Conservation (phyloP, 2,797 vertebrate genomes). For the Rhinella marina region DNA sequence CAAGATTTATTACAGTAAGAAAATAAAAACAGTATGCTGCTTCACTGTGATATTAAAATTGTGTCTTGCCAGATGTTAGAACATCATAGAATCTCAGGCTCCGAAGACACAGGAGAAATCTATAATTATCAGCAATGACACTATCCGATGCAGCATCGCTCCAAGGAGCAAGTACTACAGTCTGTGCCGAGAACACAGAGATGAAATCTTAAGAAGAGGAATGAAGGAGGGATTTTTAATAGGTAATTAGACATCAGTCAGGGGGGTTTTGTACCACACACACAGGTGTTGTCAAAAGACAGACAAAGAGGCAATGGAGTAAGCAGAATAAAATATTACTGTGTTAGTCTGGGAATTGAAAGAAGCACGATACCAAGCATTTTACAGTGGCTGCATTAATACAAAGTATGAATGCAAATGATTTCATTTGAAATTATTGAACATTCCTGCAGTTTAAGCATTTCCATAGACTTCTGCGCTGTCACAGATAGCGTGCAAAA, state of each 20-base stretch:
- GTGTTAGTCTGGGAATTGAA: slow-evolving; percentile 36
- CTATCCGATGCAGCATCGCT: slow-evolving; percentile 36
- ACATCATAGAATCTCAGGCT: slow-evolving; percentile 36
- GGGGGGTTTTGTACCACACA: slow-evolving; percentile 23
- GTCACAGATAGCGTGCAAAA: not conserved
- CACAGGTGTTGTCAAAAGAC: slow-evolving; percentile 36
- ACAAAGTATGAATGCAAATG: slow-evolving; percentile 31
- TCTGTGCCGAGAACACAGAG: slow-evolving; percentile 3
- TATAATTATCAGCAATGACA: slow-evolving; percentile 56
- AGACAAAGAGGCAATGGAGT: slow-evolving; percentile 13
- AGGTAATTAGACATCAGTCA: slow-evolving; percentile 39
- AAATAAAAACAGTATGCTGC: slow-evolving; percentile 61
- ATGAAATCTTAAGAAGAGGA: not conserved
- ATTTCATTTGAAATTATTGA: slow-evolving; percentile 15
- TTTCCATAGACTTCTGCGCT: not conserved
- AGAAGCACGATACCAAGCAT: not conserved
- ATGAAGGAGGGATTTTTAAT: slow-evolving; percentile 19
- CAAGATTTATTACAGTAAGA: slow-evolving; percentile 59
- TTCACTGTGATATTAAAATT: slow-evolving; percentile 59
- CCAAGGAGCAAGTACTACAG: slow-evolving; percentile 26
- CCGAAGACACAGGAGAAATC: slow-evolving; percentile 55
- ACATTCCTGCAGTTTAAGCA: not conserved
- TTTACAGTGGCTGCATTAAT: slow-evolving; percentile 23
- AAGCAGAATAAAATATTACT: slow-evolving; percentile 30
- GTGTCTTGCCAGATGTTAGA: slow-evolving; percentile 48